These are phyloP conservation scores for Moxostoma hubbsi DNA, from an alignment of 2,797 vertebrate genomes.

Conservation along the genomic window DNA sequence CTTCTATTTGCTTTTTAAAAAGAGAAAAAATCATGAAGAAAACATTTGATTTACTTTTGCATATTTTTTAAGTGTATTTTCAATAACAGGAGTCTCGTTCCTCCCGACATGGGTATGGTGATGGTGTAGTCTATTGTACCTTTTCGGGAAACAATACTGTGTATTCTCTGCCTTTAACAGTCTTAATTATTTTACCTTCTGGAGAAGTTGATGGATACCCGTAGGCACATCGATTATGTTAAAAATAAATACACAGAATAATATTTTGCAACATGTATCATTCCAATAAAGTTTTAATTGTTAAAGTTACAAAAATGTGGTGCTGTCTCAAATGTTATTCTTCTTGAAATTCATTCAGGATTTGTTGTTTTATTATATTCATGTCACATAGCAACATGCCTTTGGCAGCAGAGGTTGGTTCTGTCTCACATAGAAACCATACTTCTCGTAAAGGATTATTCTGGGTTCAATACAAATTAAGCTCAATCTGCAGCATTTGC, in stretches of 20 bases:
- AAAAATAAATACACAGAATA: constrained; percentile 80
- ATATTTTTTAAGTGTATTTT: constrained; percentile 87
- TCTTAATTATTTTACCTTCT: constrained; percentile 88
- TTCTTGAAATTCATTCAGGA: not conserved
- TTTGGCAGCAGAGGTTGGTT: too few species aligned
- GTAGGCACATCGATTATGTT: constrained; percentile 85
- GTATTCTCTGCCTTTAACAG: constrained; percentile 86
- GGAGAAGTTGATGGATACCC: constrained; percentile 84
- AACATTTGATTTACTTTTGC: constrained; percentile 73
- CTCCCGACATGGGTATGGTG: constrained; percentile 82
- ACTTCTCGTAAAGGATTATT: too few species aligned
- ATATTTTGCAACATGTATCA: constrained; percentile 91
- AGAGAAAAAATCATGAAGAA: constrained; percentile 64
- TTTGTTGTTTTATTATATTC: not conserved
- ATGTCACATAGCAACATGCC: not conserved
- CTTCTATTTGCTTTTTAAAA: constrained; percentile 78
- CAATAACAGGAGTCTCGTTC: constrained; percentile 80
- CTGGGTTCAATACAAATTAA: too few species aligned
- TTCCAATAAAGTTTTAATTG: constrained; percentile 91
- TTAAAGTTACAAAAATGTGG: constrained; percentile 78
- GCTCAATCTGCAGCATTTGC: too few species aligned
- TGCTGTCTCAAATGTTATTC: constrained; percentile 48
- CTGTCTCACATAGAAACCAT: too few species aligned
- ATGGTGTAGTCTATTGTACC: constrained; percentile 85
- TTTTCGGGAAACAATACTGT: constrained; percentile 84